These are phyloP conservation scores for Monopterus albus DNA, from an alignment of 2,113 vertebrate species.

Conservation along the genomic window DNA sequence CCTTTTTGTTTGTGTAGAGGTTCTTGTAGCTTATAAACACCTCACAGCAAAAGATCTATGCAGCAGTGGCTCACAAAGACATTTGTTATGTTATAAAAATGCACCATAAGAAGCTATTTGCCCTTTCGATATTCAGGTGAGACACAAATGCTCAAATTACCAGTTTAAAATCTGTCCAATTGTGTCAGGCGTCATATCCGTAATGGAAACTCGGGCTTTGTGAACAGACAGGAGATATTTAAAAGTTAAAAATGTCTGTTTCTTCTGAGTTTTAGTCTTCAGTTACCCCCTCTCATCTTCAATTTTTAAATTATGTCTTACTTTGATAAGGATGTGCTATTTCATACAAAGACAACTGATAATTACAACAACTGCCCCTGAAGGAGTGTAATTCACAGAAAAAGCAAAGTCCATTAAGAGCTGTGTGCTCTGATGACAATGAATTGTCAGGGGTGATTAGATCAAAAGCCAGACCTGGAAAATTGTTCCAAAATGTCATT, in stretches of 20 bases:
- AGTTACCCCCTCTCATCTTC: constrained; percentile 1
- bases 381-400: constrained; percentile 19
- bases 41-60: constrained; percentile 11
- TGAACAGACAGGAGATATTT: constrained; percentile 29
- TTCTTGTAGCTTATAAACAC: constrained; percentile 32
- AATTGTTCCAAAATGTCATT: constrained; percentile 23
- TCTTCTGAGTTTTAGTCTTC: constrained; percentile 13
- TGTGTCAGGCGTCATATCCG: constrained; percentile 11
- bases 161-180: constrained; percentile 36
- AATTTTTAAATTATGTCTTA: constrained; percentile 38
- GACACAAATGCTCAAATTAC: constrained; percentile 45
- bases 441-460: constrained; percentile 30
- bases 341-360: constrained; percentile 19
- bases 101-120: constrained; percentile 56
- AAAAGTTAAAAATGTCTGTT: constrained; percentile 43
- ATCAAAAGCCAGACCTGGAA: constrained; percentile 41
- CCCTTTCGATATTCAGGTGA: constrained; percentile 49
- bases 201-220: constrained; percentile 34
- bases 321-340: constrained; percentile 12
- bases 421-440: constrained; percentile 26
- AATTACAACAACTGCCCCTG: constrained; percentile 18
- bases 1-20: constrained; percentile 31
- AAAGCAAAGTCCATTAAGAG: constrained; percentile 8
- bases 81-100: constrained; percentile 56
- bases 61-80: constrained; percentile 37